phyloP scores from a whole-genome alignment of 1,140 invertebrate genomes.

The Bathynomus jamesi region DNA sequence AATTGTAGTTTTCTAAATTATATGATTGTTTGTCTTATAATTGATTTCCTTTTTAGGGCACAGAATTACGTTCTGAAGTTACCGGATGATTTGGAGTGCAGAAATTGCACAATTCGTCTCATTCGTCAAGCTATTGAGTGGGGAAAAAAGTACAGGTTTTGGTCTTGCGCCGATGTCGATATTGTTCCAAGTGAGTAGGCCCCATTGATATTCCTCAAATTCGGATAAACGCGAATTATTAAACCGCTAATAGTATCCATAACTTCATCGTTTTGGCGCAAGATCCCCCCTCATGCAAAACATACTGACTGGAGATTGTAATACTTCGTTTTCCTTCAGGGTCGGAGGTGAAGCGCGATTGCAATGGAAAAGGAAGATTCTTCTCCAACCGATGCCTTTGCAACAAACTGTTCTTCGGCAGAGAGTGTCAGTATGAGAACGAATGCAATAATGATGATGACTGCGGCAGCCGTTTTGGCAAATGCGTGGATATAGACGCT shows the following conservation, averaged over 20 bases:
- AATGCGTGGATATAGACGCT: slow-evolving; percentile 68
- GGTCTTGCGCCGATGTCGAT: slow-evolving; percentile 92
- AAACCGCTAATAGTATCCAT: too few species aligned
- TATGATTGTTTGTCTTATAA: neutral
- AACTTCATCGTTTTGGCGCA: neutral
- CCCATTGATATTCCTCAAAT: too few species aligned
- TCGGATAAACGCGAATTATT: too few species aligned
- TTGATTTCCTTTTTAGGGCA: slow-evolving; percentile 53
- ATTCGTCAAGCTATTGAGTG: slow-evolving; percentile 83
- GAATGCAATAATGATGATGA: slow-evolving; percentile 67
- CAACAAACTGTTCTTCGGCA: slow-evolving; percentile 67
- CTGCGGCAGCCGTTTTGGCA: slow-evolving; percentile 67
- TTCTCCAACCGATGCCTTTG: slow-evolving; percentile 66
- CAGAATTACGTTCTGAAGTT: slow-evolving; percentile 69
- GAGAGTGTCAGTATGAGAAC: slow-evolving; percentile 39
- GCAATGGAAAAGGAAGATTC: slow-evolving; percentile 70
- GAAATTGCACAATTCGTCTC: slow-evolving; percentile 79
- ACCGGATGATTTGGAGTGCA: slow-evolving; percentile 72
- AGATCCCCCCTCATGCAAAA: neutral
- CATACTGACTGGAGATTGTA: slow-evolving; percentile 1
- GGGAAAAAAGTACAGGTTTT: slow-evolving; percentile 74
- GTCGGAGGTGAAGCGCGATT: slow-evolving; percentile 62
- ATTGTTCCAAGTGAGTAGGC: slow-evolving; percentile 50
- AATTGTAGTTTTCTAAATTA: neutral
- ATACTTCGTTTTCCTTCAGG: slow-evolving; percentile 5